A percentile compares a stretch with the other conserved stretches of the same genome.
These are phyloP conservation scores for Phaedon cochleariae DNA, from an alignment of 2,888 invertebrate genomes.

Conservation along the genomic window DNA sequence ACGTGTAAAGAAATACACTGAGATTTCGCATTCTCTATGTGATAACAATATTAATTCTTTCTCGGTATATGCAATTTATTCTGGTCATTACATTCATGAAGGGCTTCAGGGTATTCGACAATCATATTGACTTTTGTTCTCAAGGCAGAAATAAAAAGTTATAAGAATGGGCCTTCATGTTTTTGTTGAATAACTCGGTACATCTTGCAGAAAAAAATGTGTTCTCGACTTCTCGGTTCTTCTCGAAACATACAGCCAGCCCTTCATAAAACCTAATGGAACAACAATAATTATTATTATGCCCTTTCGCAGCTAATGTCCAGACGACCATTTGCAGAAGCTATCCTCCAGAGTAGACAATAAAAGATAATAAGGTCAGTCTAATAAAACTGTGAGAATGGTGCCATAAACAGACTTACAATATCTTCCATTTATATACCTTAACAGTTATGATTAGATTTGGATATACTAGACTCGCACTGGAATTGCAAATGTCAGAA, in stretches of 20 bases:
- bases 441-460: background rate
- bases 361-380: constrained; percentile 2
- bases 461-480: background rate
- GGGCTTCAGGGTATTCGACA: too few species aligned
- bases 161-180: too few species aligned
- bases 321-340: background rate
- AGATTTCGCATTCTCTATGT: too few species aligned
- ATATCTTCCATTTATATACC: background rate
- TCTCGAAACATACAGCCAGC: background rate
- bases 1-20: too few species aligned
- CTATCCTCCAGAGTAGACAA: background rate
- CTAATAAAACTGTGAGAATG: background rate
- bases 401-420: background rate
- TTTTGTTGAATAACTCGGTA: too few species aligned
- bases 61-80: too few species aligned
- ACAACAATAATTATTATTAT: constrained; percentile 1
- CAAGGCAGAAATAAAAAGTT: too few species aligned
- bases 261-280: background rate
- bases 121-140: too few species aligned
- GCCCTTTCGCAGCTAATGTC: background rate
- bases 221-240: background rate
- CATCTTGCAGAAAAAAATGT: too few species aligned
- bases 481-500: background rate
- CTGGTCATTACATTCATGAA: too few species aligned
- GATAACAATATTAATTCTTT: too few species aligned